These are phyloP conservation scores for Smittia sp. DNA, from an alignment of 2,888 invertebrate species.

Conservation along the genomic window DNA sequence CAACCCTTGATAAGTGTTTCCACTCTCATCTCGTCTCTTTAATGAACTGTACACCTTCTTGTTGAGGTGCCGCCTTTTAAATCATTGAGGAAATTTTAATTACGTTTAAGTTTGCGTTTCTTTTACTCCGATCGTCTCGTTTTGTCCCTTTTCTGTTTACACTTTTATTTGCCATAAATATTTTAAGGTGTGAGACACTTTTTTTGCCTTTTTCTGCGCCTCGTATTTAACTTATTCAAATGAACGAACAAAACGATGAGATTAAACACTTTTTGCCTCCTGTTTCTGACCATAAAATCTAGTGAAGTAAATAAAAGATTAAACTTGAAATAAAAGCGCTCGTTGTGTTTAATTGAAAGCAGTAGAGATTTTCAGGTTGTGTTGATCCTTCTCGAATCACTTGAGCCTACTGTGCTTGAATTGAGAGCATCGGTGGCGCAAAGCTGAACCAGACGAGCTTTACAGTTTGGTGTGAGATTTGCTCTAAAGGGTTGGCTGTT, in stretches of 20 bases:
- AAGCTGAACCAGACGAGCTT: neutral
- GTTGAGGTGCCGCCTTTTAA: neutral
- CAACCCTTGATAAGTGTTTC: neutral
- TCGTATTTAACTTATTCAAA: slow-evolving; percentile 3
- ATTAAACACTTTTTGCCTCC: slow-evolving; percentile 5
- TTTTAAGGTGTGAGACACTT: neutral
- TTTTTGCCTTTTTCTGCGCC: neutral
- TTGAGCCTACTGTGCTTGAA: neutral
- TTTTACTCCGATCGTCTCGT: neutral
- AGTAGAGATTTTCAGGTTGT: neutral
- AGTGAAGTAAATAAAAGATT: slow-evolving; percentile 5
- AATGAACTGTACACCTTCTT: neutral
- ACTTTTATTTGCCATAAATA: slow-evolving; percentile 24
- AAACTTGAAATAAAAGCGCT: neutral
- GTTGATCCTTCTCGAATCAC: neutral
- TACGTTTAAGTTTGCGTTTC: slow-evolving; percentile 22
- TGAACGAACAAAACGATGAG: slow-evolving; percentile 5
- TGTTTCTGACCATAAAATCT: slow-evolving; percentile 13
- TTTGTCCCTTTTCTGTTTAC: neutral
- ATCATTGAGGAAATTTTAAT: slow-evolving; percentile 23
- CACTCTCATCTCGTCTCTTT: neutral
- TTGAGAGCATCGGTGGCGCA: neutral
- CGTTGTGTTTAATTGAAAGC: neutral
- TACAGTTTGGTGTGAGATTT: neutral
- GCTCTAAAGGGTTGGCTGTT: no score